phyloP scores from a whole-genome alignment of 2,888 invertebrate species.

The Ochropacha duplaris region DNA sequence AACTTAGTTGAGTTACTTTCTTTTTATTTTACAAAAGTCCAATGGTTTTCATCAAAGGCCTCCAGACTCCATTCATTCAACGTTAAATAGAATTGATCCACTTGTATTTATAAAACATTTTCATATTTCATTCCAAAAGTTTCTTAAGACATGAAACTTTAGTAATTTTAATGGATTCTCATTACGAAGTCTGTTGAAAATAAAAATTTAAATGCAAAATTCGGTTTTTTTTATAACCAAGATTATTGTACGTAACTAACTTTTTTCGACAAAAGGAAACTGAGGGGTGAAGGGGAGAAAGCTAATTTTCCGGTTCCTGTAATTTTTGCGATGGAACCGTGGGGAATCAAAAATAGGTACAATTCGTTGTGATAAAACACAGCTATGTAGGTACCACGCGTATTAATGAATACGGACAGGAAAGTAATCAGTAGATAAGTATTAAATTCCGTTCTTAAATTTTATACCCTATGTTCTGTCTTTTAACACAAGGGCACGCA shows the following conservation, averaged over 20 bases:
- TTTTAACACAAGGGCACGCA: too few relatives aligned
- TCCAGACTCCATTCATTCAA: too few relatives aligned
- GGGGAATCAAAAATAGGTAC: constrained; percentile 11
- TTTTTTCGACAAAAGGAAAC: constrained; percentile 2
- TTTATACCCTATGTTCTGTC: too few relatives aligned
- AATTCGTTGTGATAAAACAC: not conserved
- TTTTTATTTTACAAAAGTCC: too few relatives aligned
- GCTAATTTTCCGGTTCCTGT: constrained; percentile 18
- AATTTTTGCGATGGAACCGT: constrained; percentile 6
- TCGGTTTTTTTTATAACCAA: not conserved
- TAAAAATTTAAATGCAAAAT: constrained; percentile 1
- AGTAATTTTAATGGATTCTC: not conserved
- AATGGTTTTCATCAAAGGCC: too few relatives aligned
- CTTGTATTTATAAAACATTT: not conserved
- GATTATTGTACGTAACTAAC: not conserved
- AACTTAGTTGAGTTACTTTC: too few relatives aligned
- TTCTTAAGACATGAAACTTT: not conserved
- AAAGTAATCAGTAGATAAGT: not conserved
- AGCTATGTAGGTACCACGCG: too few relatives aligned
- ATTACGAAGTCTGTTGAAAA: not conserved
- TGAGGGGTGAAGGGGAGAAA: not conserved
- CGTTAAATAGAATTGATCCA: too few relatives aligned
- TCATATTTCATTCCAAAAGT: not conserved
- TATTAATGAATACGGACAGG: not conserved
- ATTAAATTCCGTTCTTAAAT: not conserved